A percentile compares a stretch with the other conserved stretches of the same genome.
These are phyloP conservation scores for Antennarius maculatus DNA, from an alignment of 2,797 vertebrate species.

Conservation along the genomic window DNA sequence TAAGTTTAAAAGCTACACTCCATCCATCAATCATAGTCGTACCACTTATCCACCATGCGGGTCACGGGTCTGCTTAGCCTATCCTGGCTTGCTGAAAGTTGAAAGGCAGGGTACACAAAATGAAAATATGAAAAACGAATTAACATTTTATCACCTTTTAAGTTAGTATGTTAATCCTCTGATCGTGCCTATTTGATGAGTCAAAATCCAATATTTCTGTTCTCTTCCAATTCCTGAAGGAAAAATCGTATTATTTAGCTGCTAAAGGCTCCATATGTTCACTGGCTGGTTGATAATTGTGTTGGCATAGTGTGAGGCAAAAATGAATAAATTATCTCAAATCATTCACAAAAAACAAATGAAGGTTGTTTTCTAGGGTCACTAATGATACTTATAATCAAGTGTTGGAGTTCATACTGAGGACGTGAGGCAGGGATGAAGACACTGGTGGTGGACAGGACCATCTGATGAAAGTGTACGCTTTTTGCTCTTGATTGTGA, in stretches of 20 bases:
- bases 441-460: background rate
- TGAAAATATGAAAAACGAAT: background rate
- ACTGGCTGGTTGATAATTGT: too few species aligned
- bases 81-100: too few species aligned
- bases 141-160: background rate
- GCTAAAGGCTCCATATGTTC: too few species aligned
- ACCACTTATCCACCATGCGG: too few species aligned
- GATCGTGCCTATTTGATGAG: background rate
- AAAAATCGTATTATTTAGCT: background rate
- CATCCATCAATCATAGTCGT: too few species aligned
- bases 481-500: slow-evolving; percentile 30
- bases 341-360: background rate
- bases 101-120: too few species aligned
- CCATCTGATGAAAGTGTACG: slow-evolving; percentile 31
- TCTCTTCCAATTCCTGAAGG: background rate
- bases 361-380: slow-evolving; percentile 2
- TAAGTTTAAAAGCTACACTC: too few species aligned
- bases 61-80: too few species aligned
- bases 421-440: background rate
- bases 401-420: background rate
- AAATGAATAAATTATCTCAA: background rate
- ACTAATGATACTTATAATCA: background rate
- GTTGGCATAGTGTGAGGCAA: background rate
- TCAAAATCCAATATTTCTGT: background rate
- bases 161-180: background rate